phyloP scores from a whole-genome alignment of 1,140 invertebrate species.

The Artemia franciscana region DNA sequence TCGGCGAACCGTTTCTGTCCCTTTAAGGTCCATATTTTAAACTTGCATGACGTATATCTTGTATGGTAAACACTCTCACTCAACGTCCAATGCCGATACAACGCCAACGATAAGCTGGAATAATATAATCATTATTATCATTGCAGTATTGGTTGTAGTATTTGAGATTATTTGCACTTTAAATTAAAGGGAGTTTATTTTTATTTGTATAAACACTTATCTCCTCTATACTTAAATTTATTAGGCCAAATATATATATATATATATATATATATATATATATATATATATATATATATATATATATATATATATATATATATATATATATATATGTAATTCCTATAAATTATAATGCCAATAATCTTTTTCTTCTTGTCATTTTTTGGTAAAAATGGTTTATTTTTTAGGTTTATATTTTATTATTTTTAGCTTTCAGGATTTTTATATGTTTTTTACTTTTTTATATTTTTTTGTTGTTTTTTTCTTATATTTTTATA shows the following conservation, averaged over 20 bases:
- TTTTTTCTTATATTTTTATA: no score
- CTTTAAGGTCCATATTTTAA: conserved; percentile 55
- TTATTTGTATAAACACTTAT: no score
- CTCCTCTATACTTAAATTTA: no score
- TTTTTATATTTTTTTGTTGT: no score
- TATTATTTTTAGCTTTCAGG: no score
- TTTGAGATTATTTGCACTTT: no score
- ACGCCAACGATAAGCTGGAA: conserved; percentile 29
- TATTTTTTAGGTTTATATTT: no score
- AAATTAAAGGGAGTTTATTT: no score
- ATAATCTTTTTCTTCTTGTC: background rate
- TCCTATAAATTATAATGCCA: background rate
- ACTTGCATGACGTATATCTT: conserved; percentile 38
- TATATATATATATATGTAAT: conserved; percentile 8
- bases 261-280: conserved; percentile 5
- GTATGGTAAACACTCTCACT: conserved; percentile 63
- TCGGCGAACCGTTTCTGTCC: conserved; percentile 63
- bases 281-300: conserved; percentile 2
- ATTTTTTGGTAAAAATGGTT: background rate
- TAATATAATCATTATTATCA: no score
- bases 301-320: conserved; percentile 9
- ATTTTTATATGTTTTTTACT: no score
- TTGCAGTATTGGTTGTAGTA: no score
- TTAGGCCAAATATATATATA: no score
- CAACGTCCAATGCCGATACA: conserved; percentile 79